These are phyloP conservation scores for Clanis bilineata DNA, from an alignment of 2,888 invertebrate genomes.

Conservation along the genomic window DNA sequence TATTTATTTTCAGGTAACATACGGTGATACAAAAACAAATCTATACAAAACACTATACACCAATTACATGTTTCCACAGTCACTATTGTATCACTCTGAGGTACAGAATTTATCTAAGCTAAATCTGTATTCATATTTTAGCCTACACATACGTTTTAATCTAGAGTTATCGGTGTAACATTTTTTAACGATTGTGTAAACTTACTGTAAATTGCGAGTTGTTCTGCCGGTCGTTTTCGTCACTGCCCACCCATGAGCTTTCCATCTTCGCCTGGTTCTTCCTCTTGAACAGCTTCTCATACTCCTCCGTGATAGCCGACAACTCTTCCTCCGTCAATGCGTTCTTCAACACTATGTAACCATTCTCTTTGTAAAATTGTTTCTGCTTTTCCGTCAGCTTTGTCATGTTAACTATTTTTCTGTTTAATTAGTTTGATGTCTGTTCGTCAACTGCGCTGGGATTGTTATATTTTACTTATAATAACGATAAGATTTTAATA, in stretches of 20 bases:
- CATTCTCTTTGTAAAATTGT: conserved; percentile 76
- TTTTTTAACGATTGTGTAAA: too few relatives aligned
- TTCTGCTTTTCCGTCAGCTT: conserved; percentile 68
- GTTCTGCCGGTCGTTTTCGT: conserved; percentile 48
- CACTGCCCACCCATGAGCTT: conserved; percentile 80
- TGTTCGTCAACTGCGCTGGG: not conserved
- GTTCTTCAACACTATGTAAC: conserved; percentile 74
- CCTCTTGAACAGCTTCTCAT: conserved; percentile 74
- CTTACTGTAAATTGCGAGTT: conserved; percentile 50
- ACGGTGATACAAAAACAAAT: too few relatives aligned
- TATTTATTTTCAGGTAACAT: too few relatives aligned
- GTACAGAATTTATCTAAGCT: too few relatives aligned
- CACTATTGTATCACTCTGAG: too few relatives aligned
- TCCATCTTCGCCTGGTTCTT: conserved; percentile 77
- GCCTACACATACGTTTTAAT: too few relatives aligned
- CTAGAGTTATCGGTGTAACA: too few relatives aligned
- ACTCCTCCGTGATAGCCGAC: conserved; percentile 67
- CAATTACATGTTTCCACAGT: too few relatives aligned
- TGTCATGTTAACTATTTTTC: conserved; percentile 41
- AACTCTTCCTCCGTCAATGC: conserved; percentile 67
- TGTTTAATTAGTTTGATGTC: not conserved
- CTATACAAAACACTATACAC: too few relatives aligned
- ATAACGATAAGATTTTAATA: not conserved
- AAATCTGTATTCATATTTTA: too few relatives aligned
- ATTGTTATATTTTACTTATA: not conserved